These are phyloP conservation scores for Noctua pronuba DNA, from an alignment of 2,888 invertebrate species.

Conservation along the genomic window DNA sequence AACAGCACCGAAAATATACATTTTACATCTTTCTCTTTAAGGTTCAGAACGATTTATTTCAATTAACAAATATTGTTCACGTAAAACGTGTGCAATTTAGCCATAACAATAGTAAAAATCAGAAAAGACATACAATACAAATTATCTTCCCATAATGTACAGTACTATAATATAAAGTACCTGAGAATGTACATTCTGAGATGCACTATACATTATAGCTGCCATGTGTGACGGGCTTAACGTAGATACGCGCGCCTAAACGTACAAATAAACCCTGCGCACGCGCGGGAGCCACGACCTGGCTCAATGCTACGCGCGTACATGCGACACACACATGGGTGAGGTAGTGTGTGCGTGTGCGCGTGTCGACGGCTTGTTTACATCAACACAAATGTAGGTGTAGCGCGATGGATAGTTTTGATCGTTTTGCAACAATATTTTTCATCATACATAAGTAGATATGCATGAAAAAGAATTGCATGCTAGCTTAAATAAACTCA, in stretches of 20 bases:
- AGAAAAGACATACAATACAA: background rate
- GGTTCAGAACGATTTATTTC: background rate
- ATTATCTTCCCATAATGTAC: background rate
- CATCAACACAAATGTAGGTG: constrained; percentile 80
- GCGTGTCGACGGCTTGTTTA: constrained; percentile 81
- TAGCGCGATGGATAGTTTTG: constrained; percentile 71
- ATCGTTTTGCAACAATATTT: constrained; percentile 67
- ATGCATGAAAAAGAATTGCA: background rate
- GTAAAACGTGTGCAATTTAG: background rate
- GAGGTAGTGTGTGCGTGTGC: constrained; percentile 61
- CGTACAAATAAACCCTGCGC: constrained; percentile 76
- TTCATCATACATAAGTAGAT: background rate
- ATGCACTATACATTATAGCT: constrained; percentile 30
- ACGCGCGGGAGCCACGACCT: constrained; percentile 89
- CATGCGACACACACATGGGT: constrained; percentile 63
- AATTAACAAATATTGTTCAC: background rate
- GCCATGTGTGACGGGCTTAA: constrained; percentile 46
- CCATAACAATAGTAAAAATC: no score
- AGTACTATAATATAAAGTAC: background rate
- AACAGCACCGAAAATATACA: background rate
- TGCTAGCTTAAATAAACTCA: background rate
- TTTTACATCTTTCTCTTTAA: background rate
- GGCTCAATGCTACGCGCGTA: constrained; percentile 85
- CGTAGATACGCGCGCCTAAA: constrained; percentile 70
- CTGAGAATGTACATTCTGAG: background rate